Evolutionary conservation across 2,888 invertebrate species (phyloP).

Genomic region (Alitta virens): DNA sequence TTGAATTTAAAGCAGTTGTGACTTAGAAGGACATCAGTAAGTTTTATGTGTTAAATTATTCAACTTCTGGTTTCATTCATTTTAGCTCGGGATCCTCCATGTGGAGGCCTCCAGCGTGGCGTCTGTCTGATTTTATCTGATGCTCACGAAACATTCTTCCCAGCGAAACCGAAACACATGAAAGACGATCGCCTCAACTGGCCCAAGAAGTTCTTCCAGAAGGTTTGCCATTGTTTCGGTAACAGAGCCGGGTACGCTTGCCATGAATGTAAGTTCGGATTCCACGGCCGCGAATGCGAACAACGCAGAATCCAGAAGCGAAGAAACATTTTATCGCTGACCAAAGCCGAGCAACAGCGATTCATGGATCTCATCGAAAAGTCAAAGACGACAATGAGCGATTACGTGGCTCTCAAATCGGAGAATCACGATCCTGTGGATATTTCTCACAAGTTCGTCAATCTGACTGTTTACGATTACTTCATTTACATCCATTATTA

Average conservation of each 20-base stretch:
- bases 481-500: conserved; percentile 14
- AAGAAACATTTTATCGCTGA: conserved; percentile 4
- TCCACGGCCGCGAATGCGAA: conserved; percentile 9
- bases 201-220: conserved; percentile 18
- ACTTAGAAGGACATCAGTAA: too few relatives aligned
- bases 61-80: too few relatives aligned
- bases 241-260: conserved; percentile 17
- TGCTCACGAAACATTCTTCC: conserved; percentile 7
- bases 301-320: conserved; percentile 5
- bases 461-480: conserved; percentile 7
- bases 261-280: conserved; percentile 16
- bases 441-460: background rate
- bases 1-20: too few relatives aligned
- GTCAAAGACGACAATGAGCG: conserved; percentile 5
- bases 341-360: conserved; percentile 4
- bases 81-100: background rate
- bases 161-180: background rate
- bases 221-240: conserved; percentile 11
- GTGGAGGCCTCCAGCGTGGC: conserved; percentile 14
- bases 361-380: conserved; percentile 9
- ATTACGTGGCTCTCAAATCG: conserved; percentile 7
- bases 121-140: conserved; percentile 6
- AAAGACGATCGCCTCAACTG: conserved; percentile 22
- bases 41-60: too few relatives aligned
- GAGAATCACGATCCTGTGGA: conserved; percentile 2